phyloP scores from a whole-genome alignment of 2,888 invertebrate genomes.

The Taphrorychus bicolor region DNA sequence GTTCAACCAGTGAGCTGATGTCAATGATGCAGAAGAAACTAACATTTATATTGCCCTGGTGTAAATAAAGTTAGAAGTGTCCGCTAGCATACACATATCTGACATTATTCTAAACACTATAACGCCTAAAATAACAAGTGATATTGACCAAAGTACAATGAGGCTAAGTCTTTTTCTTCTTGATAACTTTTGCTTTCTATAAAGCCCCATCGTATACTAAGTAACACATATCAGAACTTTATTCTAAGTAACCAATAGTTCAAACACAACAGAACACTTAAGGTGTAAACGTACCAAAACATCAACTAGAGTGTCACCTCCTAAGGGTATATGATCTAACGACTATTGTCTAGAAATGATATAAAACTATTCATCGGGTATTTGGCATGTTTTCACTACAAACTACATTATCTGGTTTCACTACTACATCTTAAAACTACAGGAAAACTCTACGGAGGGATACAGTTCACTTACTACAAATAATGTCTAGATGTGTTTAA shows the following conservation, averaged over 20 bases:
- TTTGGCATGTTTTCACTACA: slow-evolving; percentile 11
- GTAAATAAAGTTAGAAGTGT: neutral
- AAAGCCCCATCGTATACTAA: neutral
- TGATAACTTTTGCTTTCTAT: too few relatives aligned
- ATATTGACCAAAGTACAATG: neutral
- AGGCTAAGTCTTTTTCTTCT: neutral
- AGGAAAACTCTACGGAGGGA: slow-evolving; percentile 7
- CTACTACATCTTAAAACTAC: slow-evolving; percentile 12
- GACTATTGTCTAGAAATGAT: slow-evolving; percentile 31
- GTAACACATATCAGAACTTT: neutral
- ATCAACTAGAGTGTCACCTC: slow-evolving; percentile 17
- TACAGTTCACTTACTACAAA: slow-evolving; percentile 19
- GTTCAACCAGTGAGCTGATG: too few relatives aligned
- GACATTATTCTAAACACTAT: neutral
- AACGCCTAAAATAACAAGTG: neutral
- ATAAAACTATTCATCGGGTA: slow-evolving; percentile 23
- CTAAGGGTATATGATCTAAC: slow-evolving; percentile 24
- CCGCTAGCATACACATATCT: neutral
- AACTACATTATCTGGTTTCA: neutral
- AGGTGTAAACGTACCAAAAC: slow-evolving; percentile 23
- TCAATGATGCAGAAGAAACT: too few relatives aligned
- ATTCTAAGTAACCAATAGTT: neutral
- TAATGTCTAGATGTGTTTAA: slow-evolving; percentile 31
- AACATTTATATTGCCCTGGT: too few relatives aligned
- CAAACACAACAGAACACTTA: slow-evolving; percentile 28